Evolutionary conservation across 2,888 invertebrate genomes (phyloP).

Genomic region (Meiosimyza decipiens): DNA sequence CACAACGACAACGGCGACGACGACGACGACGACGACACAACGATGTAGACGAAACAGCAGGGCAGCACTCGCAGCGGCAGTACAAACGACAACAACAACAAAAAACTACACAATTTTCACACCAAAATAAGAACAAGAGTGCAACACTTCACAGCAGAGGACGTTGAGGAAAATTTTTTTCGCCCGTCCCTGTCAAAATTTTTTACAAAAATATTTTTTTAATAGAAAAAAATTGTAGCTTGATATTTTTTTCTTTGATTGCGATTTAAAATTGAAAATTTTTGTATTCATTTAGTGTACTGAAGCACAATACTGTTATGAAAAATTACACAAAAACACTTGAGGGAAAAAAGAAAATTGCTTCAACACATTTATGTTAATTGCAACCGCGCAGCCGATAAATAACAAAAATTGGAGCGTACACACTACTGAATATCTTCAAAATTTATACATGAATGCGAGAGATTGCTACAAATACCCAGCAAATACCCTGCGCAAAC

Average conservation of each 20-base stretch:
- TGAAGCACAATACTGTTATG: background rate
- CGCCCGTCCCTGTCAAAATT: slow-evolving; percentile 12
- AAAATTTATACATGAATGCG: slow-evolving; percentile 27
- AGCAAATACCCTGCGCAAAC: too few relatives aligned
- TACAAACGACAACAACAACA: slow-evolving; percentile 7
- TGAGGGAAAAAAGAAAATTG: background rate
- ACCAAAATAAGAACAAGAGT: background rate
- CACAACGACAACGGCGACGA: slow-evolving; percentile 6
- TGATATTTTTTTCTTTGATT: background rate
- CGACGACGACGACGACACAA: background rate
- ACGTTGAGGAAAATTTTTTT: background rate
- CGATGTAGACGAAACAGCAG: too few relatives aligned
- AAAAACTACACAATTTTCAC: slow-evolving; percentile 23
- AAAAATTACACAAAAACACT: too few relatives aligned
- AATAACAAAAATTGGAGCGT: slow-evolving; percentile 6
- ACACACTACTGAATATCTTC: slow-evolving; percentile 16
- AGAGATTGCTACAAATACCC: background rate
- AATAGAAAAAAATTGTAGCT: background rate
- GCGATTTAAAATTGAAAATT: background rate
- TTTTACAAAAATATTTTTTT: slow-evolving; percentile 5
- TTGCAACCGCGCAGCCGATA: background rate
- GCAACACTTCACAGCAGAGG: background rate
- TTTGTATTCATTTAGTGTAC: background rate
- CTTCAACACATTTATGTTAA: background rate
- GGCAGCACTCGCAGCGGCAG: slow-evolving; percentile 7